Conservation (phyloP, 2,888 invertebrate species). For the Tachina lurida region DNA sequence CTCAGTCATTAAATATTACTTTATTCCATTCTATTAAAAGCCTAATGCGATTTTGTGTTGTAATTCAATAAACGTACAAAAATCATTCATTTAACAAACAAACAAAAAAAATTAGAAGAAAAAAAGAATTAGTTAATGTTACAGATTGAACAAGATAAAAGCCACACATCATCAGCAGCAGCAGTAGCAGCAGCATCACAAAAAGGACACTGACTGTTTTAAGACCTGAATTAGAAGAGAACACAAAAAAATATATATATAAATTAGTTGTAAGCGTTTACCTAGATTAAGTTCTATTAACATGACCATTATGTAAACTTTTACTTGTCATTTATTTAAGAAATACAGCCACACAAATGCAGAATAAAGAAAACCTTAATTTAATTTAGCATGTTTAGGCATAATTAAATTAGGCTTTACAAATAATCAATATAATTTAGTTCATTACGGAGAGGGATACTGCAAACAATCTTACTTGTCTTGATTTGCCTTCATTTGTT, state of each 20-base stretch:
- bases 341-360: background rate
- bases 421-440: constrained; percentile 54
- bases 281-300: constrained; percentile 55
- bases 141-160: background rate
- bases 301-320: constrained; percentile 42
- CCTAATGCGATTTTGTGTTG: constrained; percentile 22
- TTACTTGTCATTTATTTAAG: constrained; percentile 26
- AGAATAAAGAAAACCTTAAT: background rate
- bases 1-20: constrained; percentile 30
- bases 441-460: constrained; percentile 16
- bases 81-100: constrained; percentile 32
- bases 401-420: constrained; percentile 8
- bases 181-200: background rate
- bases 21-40: background rate
- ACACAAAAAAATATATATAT: constrained; percentile 4
- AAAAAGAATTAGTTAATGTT: constrained; percentile 3
- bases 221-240: background rate
- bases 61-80: constrained; percentile 52
- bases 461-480: background rate
- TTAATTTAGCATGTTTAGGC: background rate
- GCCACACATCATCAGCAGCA: background rate
- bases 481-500: no score
- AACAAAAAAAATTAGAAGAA: background rate
- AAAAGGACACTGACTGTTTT: background rate
- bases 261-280: constrained; percentile 53